These are phyloP conservation scores for Cantharis lateralis DNA, from an alignment of 2,888 invertebrate genomes.

Conservation along the genomic window DNA sequence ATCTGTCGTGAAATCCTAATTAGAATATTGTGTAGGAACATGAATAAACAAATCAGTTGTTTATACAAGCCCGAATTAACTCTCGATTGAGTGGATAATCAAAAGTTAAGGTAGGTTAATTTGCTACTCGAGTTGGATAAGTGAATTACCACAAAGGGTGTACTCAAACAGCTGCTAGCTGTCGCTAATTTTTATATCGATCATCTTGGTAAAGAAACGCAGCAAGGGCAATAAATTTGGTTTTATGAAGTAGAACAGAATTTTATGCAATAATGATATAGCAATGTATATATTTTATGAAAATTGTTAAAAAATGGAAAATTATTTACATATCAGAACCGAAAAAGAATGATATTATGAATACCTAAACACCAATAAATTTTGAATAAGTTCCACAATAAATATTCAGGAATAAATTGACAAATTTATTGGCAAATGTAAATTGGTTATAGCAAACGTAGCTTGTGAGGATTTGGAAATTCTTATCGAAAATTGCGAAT, in stretches of 20 bases:
- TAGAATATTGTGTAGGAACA: neutral
- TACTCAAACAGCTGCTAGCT: neutral
- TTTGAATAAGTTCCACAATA: neutral
- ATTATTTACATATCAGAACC: neutral
- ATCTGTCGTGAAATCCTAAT: neutral
- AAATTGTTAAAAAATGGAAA: neutral
- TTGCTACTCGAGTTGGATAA: constrained; percentile 1
- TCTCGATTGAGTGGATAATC: neutral
- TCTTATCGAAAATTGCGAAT: neutral
- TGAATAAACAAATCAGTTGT: neutral
- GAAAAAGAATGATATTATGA: constrained; percentile 1
- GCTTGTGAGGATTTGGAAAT: neutral
- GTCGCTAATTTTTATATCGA: neutral
- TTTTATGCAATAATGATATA: neutral
- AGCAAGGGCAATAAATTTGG: neutral
- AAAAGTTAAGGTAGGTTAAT: constrained; percentile 2
- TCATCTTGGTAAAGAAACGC: neutral
- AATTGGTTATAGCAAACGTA: constrained; percentile 1
- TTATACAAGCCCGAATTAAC: neutral
- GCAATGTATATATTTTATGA: neutral
- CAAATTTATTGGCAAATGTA: constrained; percentile 4
- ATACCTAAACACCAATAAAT: constrained; percentile 1
- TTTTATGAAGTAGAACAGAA: neutral
- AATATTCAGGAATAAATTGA: neutral
- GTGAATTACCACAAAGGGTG: neutral